Evolutionary conservation across 1,140 invertebrate genomes (phyloP), one percentile per base, ranked within the genome.

Genomic region (Drosophila parvula): DNA sequence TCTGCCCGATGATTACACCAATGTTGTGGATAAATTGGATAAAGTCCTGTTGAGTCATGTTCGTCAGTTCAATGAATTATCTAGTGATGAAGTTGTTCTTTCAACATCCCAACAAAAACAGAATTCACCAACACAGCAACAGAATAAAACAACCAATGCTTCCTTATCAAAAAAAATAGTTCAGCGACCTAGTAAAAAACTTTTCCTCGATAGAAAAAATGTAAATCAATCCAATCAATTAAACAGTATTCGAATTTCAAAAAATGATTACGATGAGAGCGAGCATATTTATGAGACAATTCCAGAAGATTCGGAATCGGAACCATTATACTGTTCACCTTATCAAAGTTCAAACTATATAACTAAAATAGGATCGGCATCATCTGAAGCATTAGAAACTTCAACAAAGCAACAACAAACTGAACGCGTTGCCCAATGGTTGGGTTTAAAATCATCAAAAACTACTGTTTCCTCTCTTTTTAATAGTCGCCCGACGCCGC

Each of bases 251-350:
- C 36, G 22, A 55, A 12, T 38, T 28, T 59, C 30, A 6, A 40
- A 43, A 43, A 22, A 68, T 59, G 81, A 78, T 5, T 89, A 90
- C 61, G 84, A 89, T 61, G 90, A 91, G 32, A 79, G 93, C 14
- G 95, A 95, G 71, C 95, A 95, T 81, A 95, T 95, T 67, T 95
- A 95, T 75, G 95, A 95, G 83, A 95, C 95, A 0, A 95, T 95
- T 67, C 94, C 94, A 1, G 95, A 95, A 75, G 93, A 94, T 16
- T 94, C 94, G 6, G 94, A 94, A 85, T 92, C 92, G 0, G 95
- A 95, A 62, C 95, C 94, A 0, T 93, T 95, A 28, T 95, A 95
- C 74, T 95, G 94, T 50, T 94, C 94, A n/a, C 95, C 95, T 1
- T 95, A 96, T 91, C 93, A 95, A 76, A 92, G 92, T 57, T 91